A percentile compares a stretch with the other conserved stretches of the same genome.
These are phyloP conservation scores for Yasuhikotakia modesta DNA, from an alignment of 2,797 vertebrate species.

Conservation along the genomic window DNA sequence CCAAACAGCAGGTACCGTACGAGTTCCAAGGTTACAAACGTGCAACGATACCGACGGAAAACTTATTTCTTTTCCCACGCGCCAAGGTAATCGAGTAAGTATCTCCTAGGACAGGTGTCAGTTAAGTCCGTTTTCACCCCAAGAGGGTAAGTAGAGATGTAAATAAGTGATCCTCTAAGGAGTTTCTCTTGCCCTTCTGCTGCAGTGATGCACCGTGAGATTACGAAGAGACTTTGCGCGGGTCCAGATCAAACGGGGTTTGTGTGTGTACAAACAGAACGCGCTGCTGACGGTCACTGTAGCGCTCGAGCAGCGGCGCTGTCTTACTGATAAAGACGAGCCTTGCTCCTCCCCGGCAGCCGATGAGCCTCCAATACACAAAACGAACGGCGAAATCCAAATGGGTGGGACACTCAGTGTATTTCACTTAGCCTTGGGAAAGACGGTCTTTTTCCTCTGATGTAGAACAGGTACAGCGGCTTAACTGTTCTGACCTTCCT, in stretches of 20 bases:
- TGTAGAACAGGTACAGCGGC: constrained; percentile 43
- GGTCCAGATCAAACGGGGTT: constrained; percentile 59
- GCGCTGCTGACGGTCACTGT: constrained; percentile 56
- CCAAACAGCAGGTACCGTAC: constrained; percentile 52
- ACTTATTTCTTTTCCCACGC: constrained; percentile 59
- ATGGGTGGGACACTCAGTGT: constrained; percentile 59
- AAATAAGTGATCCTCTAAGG: constrained; percentile 51
- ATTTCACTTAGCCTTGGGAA: constrained; percentile 42
- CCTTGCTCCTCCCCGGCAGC: constrained; percentile 58
- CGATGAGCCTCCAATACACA: constrained; percentile 53
- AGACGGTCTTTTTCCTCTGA: constrained; percentile 43
- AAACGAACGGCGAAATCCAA: constrained; percentile 55
- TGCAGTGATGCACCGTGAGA: constrained; percentile 72
- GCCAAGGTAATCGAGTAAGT: constrained; percentile 43
- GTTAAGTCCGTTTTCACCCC: constrained; percentile 63
- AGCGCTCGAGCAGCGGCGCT: constrained; percentile 67
- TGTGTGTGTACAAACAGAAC: constrained; percentile 52
- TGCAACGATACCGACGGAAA: constrained; percentile 50
- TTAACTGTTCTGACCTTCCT: constrained; percentile 41
- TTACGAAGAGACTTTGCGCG: constrained; percentile 64
- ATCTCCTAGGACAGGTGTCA: constrained; percentile 65
- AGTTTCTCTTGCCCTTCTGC: constrained; percentile 63
- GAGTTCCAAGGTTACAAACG: constrained; percentile 71
- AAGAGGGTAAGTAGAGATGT: constrained; percentile 59
- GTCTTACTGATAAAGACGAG: constrained; percentile 67